These are phyloP conservation scores for Pogonocherus hispidulus DNA, from an alignment of 2,888 invertebrate genomes.

Conservation along the genomic window DNA sequence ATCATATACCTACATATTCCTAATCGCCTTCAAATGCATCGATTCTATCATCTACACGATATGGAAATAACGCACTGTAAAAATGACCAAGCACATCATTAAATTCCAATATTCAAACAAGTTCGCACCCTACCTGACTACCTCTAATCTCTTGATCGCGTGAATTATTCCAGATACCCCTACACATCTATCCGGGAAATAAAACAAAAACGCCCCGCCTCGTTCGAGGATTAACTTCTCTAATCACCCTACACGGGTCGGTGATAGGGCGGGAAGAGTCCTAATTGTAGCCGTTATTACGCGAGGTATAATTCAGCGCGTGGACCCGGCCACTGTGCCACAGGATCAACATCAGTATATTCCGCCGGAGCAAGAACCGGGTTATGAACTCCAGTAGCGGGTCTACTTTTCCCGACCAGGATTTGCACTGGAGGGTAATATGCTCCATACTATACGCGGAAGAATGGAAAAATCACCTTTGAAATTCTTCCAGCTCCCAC, in stretches of 20 bases:
- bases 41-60: too few relatives aligned
- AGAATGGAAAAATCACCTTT: too few relatives aligned
- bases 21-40: too few relatives aligned
- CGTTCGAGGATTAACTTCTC: conserved; percentile 15
- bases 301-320: conserved; percentile 32
- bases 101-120: background rate
- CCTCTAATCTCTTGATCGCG: background rate
- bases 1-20: too few relatives aligned
- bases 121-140: background rate
- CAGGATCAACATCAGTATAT: conserved; percentile 37
- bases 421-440: too few relatives aligned
- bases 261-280: conserved; percentile 9
- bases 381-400: conserved; percentile 43
- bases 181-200: background rate
- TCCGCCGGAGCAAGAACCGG: conserved; percentile 29
- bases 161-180: background rate
- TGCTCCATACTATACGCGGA: too few relatives aligned
- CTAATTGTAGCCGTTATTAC: conserved; percentile 39
- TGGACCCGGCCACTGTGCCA: conserved; percentile 32
- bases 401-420: too few relatives aligned
- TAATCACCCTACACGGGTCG: conserved; percentile 7
- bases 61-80: too few relatives aligned
- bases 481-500: too few relatives aligned
- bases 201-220: conserved; percentile 11
- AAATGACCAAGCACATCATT: background rate